phyloP scores from a whole-genome alignment of 2,888 invertebrate genomes.

The Xanthorhoe spadicearia region DNA sequence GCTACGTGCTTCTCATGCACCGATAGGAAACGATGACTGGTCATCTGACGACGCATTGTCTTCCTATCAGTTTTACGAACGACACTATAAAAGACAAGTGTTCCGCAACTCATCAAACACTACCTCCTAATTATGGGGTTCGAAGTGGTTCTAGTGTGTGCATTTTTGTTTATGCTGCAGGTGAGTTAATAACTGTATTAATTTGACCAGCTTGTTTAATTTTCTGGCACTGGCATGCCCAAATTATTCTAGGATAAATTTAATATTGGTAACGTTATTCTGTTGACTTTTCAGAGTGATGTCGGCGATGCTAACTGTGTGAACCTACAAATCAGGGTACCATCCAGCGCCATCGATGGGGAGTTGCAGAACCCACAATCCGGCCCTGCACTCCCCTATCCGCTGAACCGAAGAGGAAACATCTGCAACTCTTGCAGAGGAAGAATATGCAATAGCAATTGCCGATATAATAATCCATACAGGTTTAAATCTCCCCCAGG shows the following conservation, averaged over 20 bases:
- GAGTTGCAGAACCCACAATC: constrained; percentile 1
- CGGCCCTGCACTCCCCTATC: constrained; percentile 17
- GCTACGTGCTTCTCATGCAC: constrained; percentile 53
- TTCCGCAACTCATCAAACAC: constrained; percentile 22
- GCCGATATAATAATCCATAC: constrained; percentile 21
- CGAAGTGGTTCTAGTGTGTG: constrained; percentile 49
- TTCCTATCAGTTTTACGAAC: constrained; percentile 50
- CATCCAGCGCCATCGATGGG: constrained; percentile 17
- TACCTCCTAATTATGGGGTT: constrained; percentile 57
- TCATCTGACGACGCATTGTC: constrained; percentile 56
- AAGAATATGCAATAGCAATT: constrained; percentile 19
- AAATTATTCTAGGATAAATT: neutral
- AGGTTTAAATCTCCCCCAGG: constrained; percentile 25
- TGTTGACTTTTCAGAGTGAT: constrained; percentile 31
- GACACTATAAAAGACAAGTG: constrained; percentile 36
- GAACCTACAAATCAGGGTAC: constrained; percentile 27
- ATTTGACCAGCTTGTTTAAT: no score
- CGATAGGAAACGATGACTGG: constrained; percentile 45
- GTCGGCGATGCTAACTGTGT: constrained; percentile 13
- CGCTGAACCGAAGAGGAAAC: constrained; percentile 18
- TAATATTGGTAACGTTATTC: neutral
- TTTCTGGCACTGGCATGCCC: no score
- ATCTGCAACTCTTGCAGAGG: constrained; percentile 30
- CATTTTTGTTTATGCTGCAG: constrained; percentile 59
- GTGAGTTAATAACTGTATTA: constrained; percentile 48